Base-by-base conservation (phyloP, 2,797 vertebrate species). In the Serranus cabrilla region DNA sequence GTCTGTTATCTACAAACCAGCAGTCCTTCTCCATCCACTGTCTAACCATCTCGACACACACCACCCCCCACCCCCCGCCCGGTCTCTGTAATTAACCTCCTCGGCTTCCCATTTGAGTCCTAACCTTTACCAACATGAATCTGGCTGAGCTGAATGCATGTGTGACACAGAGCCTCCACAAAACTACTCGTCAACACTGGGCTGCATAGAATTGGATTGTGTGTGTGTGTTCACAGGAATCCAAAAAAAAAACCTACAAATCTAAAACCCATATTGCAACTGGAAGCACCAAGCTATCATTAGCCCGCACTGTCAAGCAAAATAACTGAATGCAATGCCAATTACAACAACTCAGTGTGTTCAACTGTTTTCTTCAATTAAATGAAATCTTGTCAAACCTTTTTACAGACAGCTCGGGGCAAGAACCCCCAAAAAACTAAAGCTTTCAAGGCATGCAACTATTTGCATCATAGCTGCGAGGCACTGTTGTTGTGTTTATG, bases 81-180 rank as follows among this genome's bases (percentile, higher is more conserved):
- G 1, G 14, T 59, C 59, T 37, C 45, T 45, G 69, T 61, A 68
- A 71, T 72, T 69, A 69, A 78, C 68, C 68, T 69, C 45, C 43
- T 23, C 54, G 43, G 61, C 63, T 61, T 52, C 49, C 27, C 27
- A 27, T 27, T 27, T 27, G 27, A 27, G 27, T 27, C 27, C 55
- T 23, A 37, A 54, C 69, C 76, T 70, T 64, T 20, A 62, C 20
- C 55, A 42, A 31, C 54, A 57, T 0, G n/a, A 42, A 39, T 60
- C 34, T 51, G 34, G 61, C 69, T n/a, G 50, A 43, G 63, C 45
- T 2, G 25, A 64, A 58, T 5, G 39, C 40, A n/a, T 51, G 13
- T 37, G 49, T 54, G 62, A 58, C 51, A 58, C 55, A 1, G 2
- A 27, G 56, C 31, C 10, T 61, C 11, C 9, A 12, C 11, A n/a